phyloP scores from a whole-genome alignment of 2,113 vertebrate species.

The Neolamprologus sp. region DNA sequence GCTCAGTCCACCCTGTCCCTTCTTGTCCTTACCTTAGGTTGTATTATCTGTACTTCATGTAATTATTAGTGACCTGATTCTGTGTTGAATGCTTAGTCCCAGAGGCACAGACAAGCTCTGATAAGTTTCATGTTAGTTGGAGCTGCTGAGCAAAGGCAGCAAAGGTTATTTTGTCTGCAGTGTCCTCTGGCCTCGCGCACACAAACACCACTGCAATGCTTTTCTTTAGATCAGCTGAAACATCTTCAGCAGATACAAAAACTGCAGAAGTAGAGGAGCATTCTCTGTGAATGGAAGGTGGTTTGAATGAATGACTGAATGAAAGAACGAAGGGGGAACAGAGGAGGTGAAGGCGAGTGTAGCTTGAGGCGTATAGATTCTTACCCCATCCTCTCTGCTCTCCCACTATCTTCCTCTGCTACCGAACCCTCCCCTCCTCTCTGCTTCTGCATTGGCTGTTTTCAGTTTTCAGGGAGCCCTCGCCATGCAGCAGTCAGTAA shows the following conservation, averaged over 20 bases:
- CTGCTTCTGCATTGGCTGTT: conserved; percentile 43
- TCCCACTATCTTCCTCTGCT: background rate
- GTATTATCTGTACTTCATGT: background rate
- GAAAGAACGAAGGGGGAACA: background rate
- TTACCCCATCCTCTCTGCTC: background rate
- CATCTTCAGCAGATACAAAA: background rate
- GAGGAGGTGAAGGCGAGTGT: background rate
- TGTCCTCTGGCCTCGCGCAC: conserved; percentile 1
- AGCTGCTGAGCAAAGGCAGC: background rate
- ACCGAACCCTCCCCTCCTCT: background rate
- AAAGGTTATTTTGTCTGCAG: conserved; percentile 28
- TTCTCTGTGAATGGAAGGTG: conserved; percentile 7
- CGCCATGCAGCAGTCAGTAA: conserved; percentile 55
- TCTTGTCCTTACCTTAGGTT: conserved; percentile 1
- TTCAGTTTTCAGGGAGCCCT: conserved; percentile 47
- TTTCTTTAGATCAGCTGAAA: background rate
- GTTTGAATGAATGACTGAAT: conserved; percentile 18
- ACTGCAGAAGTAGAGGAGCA: background rate
- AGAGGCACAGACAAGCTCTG: background rate
- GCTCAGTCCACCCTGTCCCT: background rate
- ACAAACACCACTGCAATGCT: background rate
- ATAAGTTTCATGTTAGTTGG: background rate
- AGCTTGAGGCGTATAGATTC: background rate
- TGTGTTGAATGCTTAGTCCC: background rate
- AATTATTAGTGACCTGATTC: background rate